Conservation (phyloP, 2,888 invertebrate genomes). For the Drosophila nigritarsus region DNA sequence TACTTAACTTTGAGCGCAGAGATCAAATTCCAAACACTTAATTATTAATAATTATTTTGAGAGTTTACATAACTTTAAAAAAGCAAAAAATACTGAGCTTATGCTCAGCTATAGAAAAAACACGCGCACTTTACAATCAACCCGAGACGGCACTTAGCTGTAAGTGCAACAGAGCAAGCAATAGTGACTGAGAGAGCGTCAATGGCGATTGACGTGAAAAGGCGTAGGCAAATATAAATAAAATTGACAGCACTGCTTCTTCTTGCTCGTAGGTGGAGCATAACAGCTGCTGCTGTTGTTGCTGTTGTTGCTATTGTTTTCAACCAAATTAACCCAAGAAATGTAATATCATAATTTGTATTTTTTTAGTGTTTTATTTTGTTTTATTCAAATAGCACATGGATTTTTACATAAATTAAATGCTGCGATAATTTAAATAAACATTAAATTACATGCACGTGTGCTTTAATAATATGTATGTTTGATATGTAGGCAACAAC, state of each 20-base stretch:
- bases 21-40: not conserved
- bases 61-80: not conserved
- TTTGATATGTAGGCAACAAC: constrained; percentile 47
- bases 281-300: constrained; percentile 21
- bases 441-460: constrained; percentile 45
- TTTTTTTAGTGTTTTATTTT: constrained; percentile 37
- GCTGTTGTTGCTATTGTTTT: constrained; percentile 4
- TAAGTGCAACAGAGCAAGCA: constrained; percentile 63
- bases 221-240: constrained; percentile 53
- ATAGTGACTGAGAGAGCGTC: constrained; percentile 43
- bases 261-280: constrained; percentile 50
- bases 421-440: constrained; percentile 70
- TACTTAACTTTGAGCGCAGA: not conserved
- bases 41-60: not conserved
- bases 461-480: constrained; percentile 22
- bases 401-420: constrained; percentile 72
- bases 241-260: constrained; percentile 43
- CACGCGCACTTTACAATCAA: constrained; percentile 23
- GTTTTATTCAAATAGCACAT: constrained; percentile 73
- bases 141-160: constrained; percentile 6
- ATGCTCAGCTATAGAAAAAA: constrained; percentile 7
- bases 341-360: constrained; percentile 2
- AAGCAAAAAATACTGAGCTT: not conserved
- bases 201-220: constrained; percentile 54
- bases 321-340: constrained; percentile 5